Conservation (phyloP, 1,140 invertebrate species). For the Drosophila nasuta region DNA sequence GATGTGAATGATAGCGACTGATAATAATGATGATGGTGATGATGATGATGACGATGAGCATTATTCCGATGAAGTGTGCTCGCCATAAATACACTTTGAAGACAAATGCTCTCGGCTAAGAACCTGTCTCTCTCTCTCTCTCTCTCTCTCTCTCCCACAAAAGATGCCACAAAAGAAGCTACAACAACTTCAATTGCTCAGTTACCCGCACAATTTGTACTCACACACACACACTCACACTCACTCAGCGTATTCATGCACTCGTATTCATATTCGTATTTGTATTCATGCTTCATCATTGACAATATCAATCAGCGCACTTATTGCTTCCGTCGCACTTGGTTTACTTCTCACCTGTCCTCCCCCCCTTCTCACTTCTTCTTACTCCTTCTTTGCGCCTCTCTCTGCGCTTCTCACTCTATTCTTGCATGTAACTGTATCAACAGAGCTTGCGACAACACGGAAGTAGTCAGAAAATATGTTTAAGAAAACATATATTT, state of each 20-base stretch:
- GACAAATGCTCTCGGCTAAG: constrained; percentile 52
- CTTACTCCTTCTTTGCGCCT: neutral
- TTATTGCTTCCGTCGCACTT: constrained; percentile 40
- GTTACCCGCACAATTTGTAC: constrained; percentile 20
- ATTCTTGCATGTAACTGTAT: neutral
- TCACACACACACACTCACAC: neutral
- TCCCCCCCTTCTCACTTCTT: neutral
- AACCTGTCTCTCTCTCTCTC: neutral
- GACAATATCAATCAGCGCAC: constrained; percentile 42
- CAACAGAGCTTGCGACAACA: neutral
- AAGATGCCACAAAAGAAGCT: constrained; percentile 20
- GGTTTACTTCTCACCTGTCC: constrained; percentile 10
- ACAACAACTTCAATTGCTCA: constrained; percentile 8
- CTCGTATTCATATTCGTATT: constrained; percentile 51
- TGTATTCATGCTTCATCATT: constrained; percentile 43
- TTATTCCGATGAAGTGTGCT: constrained; percentile 59
- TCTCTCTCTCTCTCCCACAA: neutral
- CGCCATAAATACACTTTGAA: constrained; percentile 66
- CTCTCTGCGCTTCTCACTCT: neutral
- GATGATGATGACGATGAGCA: constrained; percentile 24
- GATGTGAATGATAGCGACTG: constrained; percentile 54
- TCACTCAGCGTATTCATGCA: constrained; percentile 36
- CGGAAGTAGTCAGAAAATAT: neutral
- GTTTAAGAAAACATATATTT: no score
- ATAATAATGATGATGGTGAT: neutral